Percentiles rank a stretch among this genome's conserved stretches.
Evolutionary conservation across 2,113 vertebrate genomes (phyloP).

Genomic region (Chloropsis hardwickii): DNA sequence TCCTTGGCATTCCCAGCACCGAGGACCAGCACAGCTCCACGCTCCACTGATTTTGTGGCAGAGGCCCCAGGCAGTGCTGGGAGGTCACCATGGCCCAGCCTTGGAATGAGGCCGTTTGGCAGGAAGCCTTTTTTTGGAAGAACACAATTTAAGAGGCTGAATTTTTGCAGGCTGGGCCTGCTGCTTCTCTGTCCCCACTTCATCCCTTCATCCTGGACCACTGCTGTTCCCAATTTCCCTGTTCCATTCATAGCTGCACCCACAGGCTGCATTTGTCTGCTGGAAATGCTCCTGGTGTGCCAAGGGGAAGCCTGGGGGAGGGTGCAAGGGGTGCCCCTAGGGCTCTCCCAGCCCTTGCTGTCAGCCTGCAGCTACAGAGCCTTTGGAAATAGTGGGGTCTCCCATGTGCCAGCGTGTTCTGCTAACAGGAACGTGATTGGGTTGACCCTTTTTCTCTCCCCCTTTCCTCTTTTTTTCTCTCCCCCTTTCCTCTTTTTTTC

Average conservation of each 20-base stretch:
- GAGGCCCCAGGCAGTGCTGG: neutral
- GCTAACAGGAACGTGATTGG: neutral
- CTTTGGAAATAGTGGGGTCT: neutral
- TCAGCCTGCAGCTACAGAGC: neutral
- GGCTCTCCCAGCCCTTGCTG: neutral
- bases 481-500: neutral
- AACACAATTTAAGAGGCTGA: neutral
- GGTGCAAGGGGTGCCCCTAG: neutral
- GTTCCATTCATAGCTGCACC: neutral
- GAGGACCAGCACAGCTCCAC: conserved; percentile 4
- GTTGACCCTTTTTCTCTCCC: neutral
- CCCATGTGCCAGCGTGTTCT: neutral
- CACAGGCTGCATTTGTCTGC: neutral
- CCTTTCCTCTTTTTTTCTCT: neutral
- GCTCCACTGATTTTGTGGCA: conserved; percentile 35
- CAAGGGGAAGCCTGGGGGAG: neutral
- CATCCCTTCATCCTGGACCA: neutral
- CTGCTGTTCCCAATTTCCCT: neutral
- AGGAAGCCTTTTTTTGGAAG: neutral
- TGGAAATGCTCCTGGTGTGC: neutral
- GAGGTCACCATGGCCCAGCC: neutral
- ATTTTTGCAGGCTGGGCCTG: neutral
- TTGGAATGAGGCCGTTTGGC: neutral
- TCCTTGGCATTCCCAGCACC: conserved; percentile 8
- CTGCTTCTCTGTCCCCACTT: neutral